A percentile compares a stretch with the other conserved stretches of the same genome.
phyloP scores from a whole-genome alignment of 2,113 vertebrate species.

The Dasyurus viverrinus region DNA sequence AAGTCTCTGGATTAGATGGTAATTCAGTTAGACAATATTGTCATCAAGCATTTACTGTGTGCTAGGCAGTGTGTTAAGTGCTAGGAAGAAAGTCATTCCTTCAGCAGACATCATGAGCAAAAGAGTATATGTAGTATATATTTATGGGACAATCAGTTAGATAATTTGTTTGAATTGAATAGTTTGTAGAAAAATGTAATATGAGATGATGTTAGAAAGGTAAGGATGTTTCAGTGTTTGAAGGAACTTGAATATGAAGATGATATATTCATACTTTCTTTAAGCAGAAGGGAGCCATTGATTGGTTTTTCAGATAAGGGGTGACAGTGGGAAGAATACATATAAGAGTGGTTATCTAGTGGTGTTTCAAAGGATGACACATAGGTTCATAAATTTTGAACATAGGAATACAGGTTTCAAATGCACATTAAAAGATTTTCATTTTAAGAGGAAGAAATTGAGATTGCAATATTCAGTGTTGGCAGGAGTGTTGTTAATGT shows the following conservation, averaged over 20 bases:
- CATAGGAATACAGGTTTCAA: background rate
- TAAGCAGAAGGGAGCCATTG: background rate
- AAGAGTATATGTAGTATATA: background rate
- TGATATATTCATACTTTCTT: background rate
- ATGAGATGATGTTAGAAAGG: background rate
- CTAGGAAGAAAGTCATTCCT: background rate
- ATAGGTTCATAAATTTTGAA: background rate
- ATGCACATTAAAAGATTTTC: background rate
- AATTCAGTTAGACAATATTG: background rate
- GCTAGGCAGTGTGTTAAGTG: background rate
- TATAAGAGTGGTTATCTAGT: background rate
- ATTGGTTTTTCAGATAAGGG: background rate
- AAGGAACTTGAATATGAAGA: background rate
- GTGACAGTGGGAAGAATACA: background rate
- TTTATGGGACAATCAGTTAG: background rate
- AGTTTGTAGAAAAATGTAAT: background rate
- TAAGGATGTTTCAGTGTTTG: background rate
- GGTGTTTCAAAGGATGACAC: background rate
- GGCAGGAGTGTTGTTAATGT: background rate
- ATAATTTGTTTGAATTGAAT: background rate
- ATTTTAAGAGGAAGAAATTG: background rate
- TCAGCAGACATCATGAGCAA: background rate
- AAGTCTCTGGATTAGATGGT: background rate
- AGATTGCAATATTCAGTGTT: background rate
- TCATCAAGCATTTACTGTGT: background rate